phyloP scores from a whole-genome alignment of 1,140 invertebrate species.

The Idris sp. region DNA sequence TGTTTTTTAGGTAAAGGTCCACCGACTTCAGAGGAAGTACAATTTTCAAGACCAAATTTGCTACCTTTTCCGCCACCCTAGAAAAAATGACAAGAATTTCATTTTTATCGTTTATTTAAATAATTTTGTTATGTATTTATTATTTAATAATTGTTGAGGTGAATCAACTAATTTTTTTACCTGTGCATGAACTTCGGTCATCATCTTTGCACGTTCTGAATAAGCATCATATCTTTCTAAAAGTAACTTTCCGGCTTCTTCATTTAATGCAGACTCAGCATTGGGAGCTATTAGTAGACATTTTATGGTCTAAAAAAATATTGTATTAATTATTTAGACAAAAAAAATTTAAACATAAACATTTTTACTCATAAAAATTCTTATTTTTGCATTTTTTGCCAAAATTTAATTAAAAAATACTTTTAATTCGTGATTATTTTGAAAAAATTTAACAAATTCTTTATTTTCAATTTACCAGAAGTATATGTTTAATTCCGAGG shows the following conservation, averaged over 20 bases:
- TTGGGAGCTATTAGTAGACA: constrained; percentile 96
- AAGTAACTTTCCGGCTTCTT: constrained; percentile 94
- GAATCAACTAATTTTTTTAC: too few species aligned
- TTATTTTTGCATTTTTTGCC: too few species aligned
- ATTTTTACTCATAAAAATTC: too few species aligned
- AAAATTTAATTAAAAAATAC: too few species aligned
- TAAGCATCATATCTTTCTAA: constrained; percentile 95
- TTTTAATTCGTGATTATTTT: too few species aligned
- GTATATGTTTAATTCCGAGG: constrained; percentile 96
- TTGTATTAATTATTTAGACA: too few species aligned
- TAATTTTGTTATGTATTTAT: too few species aligned
- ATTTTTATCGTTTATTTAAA: too few species aligned
- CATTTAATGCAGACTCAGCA: constrained; percentile 95
- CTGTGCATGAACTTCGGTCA: constrained; percentile 95
- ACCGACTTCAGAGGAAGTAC: constrained; percentile 76
- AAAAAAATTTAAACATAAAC: too few species aligned
- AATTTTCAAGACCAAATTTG: constrained; percentile 71
- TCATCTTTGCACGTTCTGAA: constrained; percentile 92
- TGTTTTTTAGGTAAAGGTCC: constrained; percentile 91
- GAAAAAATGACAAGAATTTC: constrained; percentile 6
- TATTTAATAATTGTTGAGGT: too few species aligned
- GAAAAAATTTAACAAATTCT: too few species aligned
- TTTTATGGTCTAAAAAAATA: constrained; percentile 89
- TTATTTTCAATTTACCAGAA: constrained; percentile 80
- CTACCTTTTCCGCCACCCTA: constrained; percentile 73